A percentile compares a stretch with the other conserved stretches of the same genome.
Evolutionary conservation across 1,140 invertebrate species (phyloP).

Genomic region (Agrilus planipennis): DNA sequence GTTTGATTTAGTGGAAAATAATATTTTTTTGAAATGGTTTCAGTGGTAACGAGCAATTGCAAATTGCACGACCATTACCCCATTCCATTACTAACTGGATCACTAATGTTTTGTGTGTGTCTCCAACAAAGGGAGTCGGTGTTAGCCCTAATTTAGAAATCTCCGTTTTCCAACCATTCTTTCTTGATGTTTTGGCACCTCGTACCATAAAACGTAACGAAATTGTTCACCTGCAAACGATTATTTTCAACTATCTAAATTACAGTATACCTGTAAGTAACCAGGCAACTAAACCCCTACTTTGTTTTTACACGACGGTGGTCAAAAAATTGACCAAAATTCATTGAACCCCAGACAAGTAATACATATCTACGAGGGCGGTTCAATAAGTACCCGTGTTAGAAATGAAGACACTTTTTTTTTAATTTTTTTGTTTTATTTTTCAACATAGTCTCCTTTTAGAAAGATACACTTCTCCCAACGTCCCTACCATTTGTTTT

Average conservation of each 20-base stretch:
- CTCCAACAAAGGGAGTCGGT: conserved; percentile 48
- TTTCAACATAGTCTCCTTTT: too few relatives aligned
- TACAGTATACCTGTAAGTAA: conserved; percentile 46
- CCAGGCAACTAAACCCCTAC: background rate
- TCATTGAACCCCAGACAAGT: too few relatives aligned
- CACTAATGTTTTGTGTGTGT: conserved; percentile 55
- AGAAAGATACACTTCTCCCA: too few relatives aligned
- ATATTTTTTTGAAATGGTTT: too few relatives aligned
- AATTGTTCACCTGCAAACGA: conserved; percentile 51
- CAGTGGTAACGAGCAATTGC: background rate
- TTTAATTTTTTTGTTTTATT: too few relatives aligned
- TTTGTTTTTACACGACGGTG: background rate
- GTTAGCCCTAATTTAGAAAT: conserved; percentile 44
- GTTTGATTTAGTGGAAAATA: too few relatives aligned
- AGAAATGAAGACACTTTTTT: too few relatives aligned
- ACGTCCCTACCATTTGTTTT: too few relatives aligned
- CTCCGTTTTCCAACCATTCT: conserved; percentile 60
- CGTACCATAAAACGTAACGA: conserved; percentile 60
- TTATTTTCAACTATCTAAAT: conserved; percentile 61
- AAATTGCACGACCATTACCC: conserved; percentile 43
- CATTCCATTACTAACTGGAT: conserved; percentile 67
- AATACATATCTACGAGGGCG: too few relatives aligned
- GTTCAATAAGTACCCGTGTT: too few relatives aligned
- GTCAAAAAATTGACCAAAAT: conserved; percentile 6
- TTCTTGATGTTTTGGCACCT: conserved; percentile 55